Conservation (phyloP, 2,797 vertebrate genomes). For the Coracias cyanogaster region DNA sequence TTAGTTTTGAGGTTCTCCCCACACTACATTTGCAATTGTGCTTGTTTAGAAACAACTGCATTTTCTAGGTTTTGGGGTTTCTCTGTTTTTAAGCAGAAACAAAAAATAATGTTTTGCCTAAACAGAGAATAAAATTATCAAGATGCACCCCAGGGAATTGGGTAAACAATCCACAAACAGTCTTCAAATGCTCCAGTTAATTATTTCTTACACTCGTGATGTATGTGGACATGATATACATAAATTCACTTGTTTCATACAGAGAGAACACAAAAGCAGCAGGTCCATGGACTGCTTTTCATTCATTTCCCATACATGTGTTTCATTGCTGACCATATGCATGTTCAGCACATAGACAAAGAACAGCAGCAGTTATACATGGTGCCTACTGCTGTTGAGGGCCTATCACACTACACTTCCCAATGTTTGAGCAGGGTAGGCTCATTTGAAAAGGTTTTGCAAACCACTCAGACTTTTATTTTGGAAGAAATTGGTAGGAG, state of each 20-base stretch:
- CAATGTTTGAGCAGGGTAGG: not conserved
- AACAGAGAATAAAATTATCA: not conserved
- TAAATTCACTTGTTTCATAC: constrained; percentile 1
- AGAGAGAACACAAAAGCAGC: not conserved
- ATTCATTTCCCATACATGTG: not conserved
- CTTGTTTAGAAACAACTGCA: not conserved
- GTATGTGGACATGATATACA: not conserved
- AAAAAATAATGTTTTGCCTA: not conserved
- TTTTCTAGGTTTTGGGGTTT: not conserved
- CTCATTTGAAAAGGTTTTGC: constrained; percentile 34
- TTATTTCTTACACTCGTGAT: constrained; percentile 2
- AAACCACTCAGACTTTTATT: constrained; percentile 1
- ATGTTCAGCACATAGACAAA: not conserved
- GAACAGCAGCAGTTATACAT: not conserved
- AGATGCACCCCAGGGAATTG: not conserved
- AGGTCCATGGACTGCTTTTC: constrained; percentile 10
- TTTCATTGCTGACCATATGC: constrained; percentile 1
- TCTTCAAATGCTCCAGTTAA: constrained; percentile 27
- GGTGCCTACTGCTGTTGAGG: not conserved
- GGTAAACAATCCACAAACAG: not conserved
- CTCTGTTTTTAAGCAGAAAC: not conserved
- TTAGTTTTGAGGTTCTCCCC: not conserved
- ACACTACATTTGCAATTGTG: not conserved
- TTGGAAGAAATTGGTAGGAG: not conserved
- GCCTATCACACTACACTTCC: constrained; percentile 1